Conservation (phyloP, 2,888 invertebrate species). For the Hemistola chrysoprasaria region DNA sequence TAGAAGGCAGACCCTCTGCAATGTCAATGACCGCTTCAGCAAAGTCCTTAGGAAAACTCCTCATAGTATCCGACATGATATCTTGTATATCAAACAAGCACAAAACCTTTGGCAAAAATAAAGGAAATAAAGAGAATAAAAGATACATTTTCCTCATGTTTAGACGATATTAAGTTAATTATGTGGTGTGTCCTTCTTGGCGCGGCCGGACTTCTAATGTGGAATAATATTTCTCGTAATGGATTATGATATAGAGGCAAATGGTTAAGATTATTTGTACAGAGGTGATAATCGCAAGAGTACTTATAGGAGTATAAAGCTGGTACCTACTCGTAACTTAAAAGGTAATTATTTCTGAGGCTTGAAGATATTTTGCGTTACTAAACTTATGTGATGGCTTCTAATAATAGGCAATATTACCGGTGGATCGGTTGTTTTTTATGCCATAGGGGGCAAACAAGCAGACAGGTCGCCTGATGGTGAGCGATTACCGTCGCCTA, state of each 20-base stretch:
- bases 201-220: conserved; percentile 17
- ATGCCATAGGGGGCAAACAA: too few relatives aligned
- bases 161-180: conserved; percentile 12
- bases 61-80: conserved; percentile 49
- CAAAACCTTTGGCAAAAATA: conserved; percentile 10
- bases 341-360: too few relatives aligned
- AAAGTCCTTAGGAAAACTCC: conserved; percentile 55
- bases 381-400: too few relatives aligned
- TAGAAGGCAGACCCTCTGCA: conserved; percentile 60
- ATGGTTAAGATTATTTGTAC: conserved; percentile 14
- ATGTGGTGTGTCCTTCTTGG: conserved; percentile 17
- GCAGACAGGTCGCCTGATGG: too few relatives aligned
- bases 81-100: conserved; percentile 59
- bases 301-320: too few relatives aligned
- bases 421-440: too few relatives aligned
- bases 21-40: conserved; percentile 68
- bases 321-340: too few relatives aligned
- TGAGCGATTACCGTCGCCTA: too few relatives aligned
- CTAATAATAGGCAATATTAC: too few relatives aligned
- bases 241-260: conserved; percentile 10
- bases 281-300: conserved; percentile 7
- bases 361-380: too few relatives aligned
- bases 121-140: conserved; percentile 22
- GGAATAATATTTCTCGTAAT: conserved; percentile 24
- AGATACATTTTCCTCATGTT: conserved; percentile 28